These are phyloP conservation scores for Ariolimax columbianus DNA, from an alignment of 2,888 invertebrate species.

Conservation along the genomic window DNA sequence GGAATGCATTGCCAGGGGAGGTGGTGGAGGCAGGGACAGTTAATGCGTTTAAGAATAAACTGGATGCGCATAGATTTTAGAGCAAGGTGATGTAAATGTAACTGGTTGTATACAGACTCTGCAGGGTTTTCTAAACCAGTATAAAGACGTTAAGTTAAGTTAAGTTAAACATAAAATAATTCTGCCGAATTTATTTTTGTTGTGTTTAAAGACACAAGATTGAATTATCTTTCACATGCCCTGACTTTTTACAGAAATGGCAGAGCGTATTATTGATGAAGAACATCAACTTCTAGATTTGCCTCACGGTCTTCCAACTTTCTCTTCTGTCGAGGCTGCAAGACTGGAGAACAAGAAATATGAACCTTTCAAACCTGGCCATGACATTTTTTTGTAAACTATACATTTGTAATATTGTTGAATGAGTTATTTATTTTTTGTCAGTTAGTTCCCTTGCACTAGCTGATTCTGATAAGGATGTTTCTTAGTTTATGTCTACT, in stretches of 20 bases:
- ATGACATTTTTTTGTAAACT: slow-evolving; percentile 61
- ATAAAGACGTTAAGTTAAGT: too few relatives aligned
- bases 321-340: slow-evolving; percentile 83
- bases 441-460: not conserved
- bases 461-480: not conserved
- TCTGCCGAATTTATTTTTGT: too few relatives aligned
- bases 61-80: too few relatives aligned
- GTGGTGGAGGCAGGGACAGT: too few relatives aligned
- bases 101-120: too few relatives aligned
- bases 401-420: not conserved
- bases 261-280: slow-evolving; percentile 88
- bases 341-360: slow-evolving; percentile 56
- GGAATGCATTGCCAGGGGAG: too few relatives aligned
- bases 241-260: slow-evolving; percentile 82
- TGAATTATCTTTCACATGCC: too few relatives aligned
- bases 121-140: too few relatives aligned
- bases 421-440: not conserved
- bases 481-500: not conserved
- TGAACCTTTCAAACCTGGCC: slow-evolving; percentile 55
- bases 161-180: too few relatives aligned
- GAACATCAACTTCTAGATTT: slow-evolving; percentile 85
- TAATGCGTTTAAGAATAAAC: too few relatives aligned
- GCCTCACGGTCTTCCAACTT: slow-evolving; percentile 87
- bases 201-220: too few relatives aligned
- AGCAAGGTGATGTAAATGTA: too few relatives aligned